Evolutionary conservation across 2,888 invertebrate species (phyloP).

Genomic region (Meiosimyza decipiens): DNA sequence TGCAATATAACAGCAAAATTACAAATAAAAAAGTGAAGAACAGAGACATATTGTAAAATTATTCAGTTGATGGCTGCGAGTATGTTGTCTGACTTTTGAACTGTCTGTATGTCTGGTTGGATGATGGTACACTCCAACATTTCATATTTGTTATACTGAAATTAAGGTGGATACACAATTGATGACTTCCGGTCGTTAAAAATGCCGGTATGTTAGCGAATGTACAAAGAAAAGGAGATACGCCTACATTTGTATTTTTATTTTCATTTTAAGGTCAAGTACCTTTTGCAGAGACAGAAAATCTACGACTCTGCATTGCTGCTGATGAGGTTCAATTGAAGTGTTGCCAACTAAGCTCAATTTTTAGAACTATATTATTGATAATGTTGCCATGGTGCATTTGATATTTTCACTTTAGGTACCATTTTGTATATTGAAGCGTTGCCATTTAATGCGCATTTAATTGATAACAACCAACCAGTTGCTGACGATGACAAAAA

Average conservation of each 20-base stretch:
- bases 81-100: too few relatives aligned
- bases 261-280: slow-evolving; percentile 26
- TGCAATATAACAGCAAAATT: too few relatives aligned
- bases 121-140: too few relatives aligned
- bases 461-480: slow-evolving; percentile 24
- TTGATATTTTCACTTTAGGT: too few relatives aligned
- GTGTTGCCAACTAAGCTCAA: slow-evolving; percentile 1
- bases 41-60: too few relatives aligned
- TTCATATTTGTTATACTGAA: neutral
- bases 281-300: slow-evolving; percentile 12
- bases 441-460: slow-evolving; percentile 30
- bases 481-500: neutral
- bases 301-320: neutral
- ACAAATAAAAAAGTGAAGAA: too few relatives aligned
- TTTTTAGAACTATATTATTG: neutral
- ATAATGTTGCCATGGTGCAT: too few relatives aligned
- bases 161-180: slow-evolving; percentile 36
- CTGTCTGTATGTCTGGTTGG: too few relatives aligned
- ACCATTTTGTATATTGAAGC: slow-evolving; percentile 1
- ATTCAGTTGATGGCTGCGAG: too few relatives aligned
- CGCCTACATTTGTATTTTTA: slow-evolving; percentile 9
- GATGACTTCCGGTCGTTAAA: slow-evolving; percentile 29
- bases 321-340: neutral
- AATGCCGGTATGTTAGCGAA: slow-evolving; percentile 20
- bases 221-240: slow-evolving; percentile 1